Evolutionary conservation across 53 echinoderm and acorn worm species (phyloP).

Genomic region (Arbacia lixula): DNA sequence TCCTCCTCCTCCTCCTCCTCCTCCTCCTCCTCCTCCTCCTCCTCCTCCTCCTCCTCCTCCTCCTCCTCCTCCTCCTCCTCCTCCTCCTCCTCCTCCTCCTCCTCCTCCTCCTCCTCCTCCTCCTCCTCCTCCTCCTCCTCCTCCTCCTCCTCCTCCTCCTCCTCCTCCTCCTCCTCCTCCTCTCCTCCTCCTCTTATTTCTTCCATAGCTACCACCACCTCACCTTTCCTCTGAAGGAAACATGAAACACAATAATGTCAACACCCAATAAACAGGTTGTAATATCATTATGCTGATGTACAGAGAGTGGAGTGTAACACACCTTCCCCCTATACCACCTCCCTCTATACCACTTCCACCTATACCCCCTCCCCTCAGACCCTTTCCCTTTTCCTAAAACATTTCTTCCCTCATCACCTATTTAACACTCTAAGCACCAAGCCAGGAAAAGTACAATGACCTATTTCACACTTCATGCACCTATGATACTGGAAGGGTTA

Average conservation of each 20-base stretch:
- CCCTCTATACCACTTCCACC: too few species aligned
- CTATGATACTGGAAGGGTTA: too few species aligned
- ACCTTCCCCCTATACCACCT: too few species aligned
- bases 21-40: not conserved
- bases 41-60: not conserved
- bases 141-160: not conserved
- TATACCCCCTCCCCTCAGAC: not conserved
- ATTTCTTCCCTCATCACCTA: not conserved
- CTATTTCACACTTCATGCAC: too few species aligned
- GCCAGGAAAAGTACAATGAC: too few species aligned
- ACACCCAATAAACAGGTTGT: too few species aligned
- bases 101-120: not conserved
- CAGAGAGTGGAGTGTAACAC: too few species aligned
- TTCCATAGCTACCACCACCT: not conserved
- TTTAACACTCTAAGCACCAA: too few species aligned
- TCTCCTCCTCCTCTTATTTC: not conserved
- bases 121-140: not conserved
- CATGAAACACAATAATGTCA: too few species aligned
- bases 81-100: not conserved
- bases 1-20: not conserved
- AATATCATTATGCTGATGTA: too few species aligned
- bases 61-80: not conserved
- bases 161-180: not conserved
- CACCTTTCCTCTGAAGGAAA: too few species aligned
- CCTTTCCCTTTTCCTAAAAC: not conserved